Base-by-base conservation (phyloP, 2,797 vertebrate genomes). In the Macroramphosus scolopax region DNA sequence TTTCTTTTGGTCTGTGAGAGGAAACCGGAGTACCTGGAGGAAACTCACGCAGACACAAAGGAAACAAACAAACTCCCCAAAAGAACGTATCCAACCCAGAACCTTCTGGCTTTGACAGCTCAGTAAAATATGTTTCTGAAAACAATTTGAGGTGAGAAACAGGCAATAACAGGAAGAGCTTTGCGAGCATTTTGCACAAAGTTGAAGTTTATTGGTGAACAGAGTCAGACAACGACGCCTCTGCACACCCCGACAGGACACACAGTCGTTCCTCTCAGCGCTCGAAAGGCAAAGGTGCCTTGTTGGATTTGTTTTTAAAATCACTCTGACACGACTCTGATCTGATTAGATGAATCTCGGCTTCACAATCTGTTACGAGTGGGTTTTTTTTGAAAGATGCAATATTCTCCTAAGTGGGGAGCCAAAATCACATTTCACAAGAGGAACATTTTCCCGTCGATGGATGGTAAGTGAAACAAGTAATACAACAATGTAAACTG, bases 401-500 rank as follows among this genome's bases (percentile, higher is more conserved):
- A 54, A 32, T 33, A 14, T 20, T 38, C 30, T 47, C 34, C 53
- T 14, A 54, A 60, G 40, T n/a, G n/a, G n/a, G n/a, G n/a, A n/a
- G n/a, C n/a, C n/a, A 31, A 66, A 72, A 72, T 73, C 43, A 54
- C 53, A 66, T 74, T 70, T 64, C 52, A 58, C 8, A 24, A 58
- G 54, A 30, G 1, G 17, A 58, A 38, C 46, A 52, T 58, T 56
- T 68, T 60, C 63, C 36, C 43, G 36, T 31, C 17, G 26, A 65
- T 49, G 40, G 25, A 37, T n/a, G 29, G 38, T 51, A 55, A 57
- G 51, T 53, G 30, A 80, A 77, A 78, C 59, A 67, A 55, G 55
- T 60, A 63, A 47, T 63, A 39, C 41, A 61, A 73, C 28, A 66
- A 59, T 63, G 47, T 59, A 67, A 80, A 68, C 51, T 29, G 49